phyloP scores from a whole-genome alignment of 2,113 vertebrate species.

The Xiphophorus hellerii region DNA sequence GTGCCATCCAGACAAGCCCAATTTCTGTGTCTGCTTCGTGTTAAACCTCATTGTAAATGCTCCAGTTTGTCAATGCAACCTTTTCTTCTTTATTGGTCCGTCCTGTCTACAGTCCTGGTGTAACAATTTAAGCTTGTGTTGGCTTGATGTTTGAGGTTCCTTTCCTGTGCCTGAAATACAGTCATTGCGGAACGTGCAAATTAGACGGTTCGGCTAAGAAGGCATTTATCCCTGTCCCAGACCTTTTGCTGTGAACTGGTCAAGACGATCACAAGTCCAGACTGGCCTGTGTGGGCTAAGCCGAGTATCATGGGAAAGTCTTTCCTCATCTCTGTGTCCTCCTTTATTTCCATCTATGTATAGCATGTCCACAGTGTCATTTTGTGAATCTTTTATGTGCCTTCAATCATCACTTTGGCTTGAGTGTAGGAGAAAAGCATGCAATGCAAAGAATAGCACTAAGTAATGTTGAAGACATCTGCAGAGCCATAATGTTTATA shows the following conservation, averaged over 20 bases:
- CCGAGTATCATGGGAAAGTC: slow-evolving; percentile 72
- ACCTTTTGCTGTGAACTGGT: slow-evolving; percentile 68
- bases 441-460: background rate
- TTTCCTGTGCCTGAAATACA: slow-evolving; percentile 44
- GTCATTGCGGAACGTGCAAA: slow-evolving; percentile 69
- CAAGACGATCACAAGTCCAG: slow-evolving; percentile 59
- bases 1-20: slow-evolving; percentile 10
- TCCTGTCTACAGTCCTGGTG: slow-evolving; percentile 9
- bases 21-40: slow-evolving; percentile 22
- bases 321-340: slow-evolving; percentile 23
- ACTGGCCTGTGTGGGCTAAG: slow-evolving; percentile 60
- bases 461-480: slow-evolving; percentile 5
- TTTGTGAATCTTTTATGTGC: background rate
- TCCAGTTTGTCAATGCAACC: background rate
- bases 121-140: slow-evolving; percentile 47
- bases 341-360: slow-evolving; percentile 25
- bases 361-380: slow-evolving; percentile 9
- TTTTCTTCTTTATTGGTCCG: slow-evolving; percentile 10
- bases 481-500: slow-evolving; percentile 9
- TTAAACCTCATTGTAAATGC: slow-evolving; percentile 10
- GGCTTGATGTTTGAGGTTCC: slow-evolving; percentile 34
- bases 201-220: slow-evolving; percentile 65
- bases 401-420: background rate
- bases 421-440: background rate
- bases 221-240: slow-evolving; percentile 64